Evolutionary conservation across 1,140 invertebrate species (phyloP).

Genomic region (Zelostemma sp.): DNA sequence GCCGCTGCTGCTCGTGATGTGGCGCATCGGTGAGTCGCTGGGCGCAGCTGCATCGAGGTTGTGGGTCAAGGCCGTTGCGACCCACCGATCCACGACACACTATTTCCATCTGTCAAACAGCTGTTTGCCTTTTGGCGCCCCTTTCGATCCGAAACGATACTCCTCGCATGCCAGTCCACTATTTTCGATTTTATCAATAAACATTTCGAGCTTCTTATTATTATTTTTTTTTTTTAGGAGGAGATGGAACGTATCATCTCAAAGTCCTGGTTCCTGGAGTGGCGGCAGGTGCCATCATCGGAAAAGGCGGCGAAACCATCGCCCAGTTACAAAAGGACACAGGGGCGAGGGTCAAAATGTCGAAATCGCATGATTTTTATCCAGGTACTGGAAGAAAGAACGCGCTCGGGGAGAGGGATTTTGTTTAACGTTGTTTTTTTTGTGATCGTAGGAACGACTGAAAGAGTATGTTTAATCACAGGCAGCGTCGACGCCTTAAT

Average conservation of each 20-base stretch:
- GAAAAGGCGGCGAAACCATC: conserved; percentile 97
- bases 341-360: conserved; percentile 97
- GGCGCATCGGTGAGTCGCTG: conserved; percentile 57
- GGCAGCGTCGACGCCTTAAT: conserved; percentile 94
- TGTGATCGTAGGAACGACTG: conserved; percentile 86
- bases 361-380: conserved; percentile 97
- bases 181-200: too few species aligned
- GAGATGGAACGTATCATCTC: conserved; percentile 88
- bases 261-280: conserved; percentile 96
- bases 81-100: conserved; percentile 39
- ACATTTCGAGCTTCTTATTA: not conserved
- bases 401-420: too few species aligned
- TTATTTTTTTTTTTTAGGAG: conserved; percentile 62
- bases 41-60: conserved; percentile 51
- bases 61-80: conserved; percentile 66
- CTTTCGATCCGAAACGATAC: not conserved
- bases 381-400: too few species aligned
- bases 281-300: conserved; percentile 97
- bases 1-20: conserved; percentile 47
- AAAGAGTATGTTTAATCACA: conserved; percentile 96
- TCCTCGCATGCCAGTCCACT: too few species aligned
- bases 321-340: conserved; percentile 96
- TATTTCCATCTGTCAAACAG: conserved; percentile 68
- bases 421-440: conserved; percentile 4
- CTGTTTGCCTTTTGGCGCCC: conserved; percentile 61